These are phyloP conservation scores for Ips nitidus DNA, from an alignment of 1,140 invertebrate genomes.

Conservation along the genomic window DNA sequence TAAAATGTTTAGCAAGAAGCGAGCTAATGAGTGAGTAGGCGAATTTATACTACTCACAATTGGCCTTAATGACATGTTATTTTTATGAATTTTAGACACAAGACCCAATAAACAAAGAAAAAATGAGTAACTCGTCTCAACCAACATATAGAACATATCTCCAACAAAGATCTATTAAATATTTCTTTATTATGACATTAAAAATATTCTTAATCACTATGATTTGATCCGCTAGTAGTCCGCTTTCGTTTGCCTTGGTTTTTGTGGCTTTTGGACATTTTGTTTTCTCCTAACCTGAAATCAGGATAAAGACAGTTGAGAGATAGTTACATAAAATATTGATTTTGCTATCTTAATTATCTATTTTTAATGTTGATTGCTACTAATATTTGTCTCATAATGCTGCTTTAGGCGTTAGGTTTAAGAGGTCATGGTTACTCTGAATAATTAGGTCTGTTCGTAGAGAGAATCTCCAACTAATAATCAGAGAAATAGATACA, in stretches of 20 bases:
- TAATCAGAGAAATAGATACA: background rate
- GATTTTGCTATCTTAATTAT: background rate
- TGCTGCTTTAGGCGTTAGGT: background rate
- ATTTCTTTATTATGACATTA: too few relatives aligned
- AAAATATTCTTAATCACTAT: background rate
- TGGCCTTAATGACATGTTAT: too few relatives aligned
- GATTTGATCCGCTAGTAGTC: background rate
- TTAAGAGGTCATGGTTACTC: background rate
- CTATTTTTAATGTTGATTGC: background rate
- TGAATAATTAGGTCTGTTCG: background rate
- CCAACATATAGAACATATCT: too few relatives aligned
- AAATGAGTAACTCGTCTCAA: too few relatives aligned
- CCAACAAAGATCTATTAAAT: too few relatives aligned
- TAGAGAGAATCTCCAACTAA: background rate
- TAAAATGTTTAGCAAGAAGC: too few relatives aligned
- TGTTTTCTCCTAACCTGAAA: conserved; percentile 60
- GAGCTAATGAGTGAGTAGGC: too few relatives aligned
- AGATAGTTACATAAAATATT: background rate
- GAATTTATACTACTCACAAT: too few relatives aligned
- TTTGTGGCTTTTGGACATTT: conserved; percentile 59
- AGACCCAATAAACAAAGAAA: too few relatives aligned
- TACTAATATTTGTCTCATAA: background rate
- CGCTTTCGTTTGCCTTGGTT: conserved; percentile 61
- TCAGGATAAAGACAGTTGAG: conserved; percentile 18
- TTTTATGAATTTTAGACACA: too few relatives aligned